Percentiles rank a stretch among this genome's conserved stretches.
These are phyloP conservation scores for Poecilobothrus nobilitatus DNA, from an alignment of 2,888 invertebrate genomes.

Conservation along the genomic window DNA sequence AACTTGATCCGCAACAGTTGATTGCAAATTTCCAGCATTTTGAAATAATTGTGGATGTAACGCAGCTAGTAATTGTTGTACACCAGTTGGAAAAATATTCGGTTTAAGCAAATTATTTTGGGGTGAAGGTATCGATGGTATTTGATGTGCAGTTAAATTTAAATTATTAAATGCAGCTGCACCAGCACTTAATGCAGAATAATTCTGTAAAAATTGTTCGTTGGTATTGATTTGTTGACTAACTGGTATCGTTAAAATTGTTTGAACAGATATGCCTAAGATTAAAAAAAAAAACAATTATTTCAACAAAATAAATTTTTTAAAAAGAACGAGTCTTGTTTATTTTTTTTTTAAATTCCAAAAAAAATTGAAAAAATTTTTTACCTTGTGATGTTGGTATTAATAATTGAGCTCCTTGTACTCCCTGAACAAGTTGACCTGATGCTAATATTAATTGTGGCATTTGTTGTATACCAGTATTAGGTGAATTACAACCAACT, in stretches of 20 bases:
- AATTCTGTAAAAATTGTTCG: slow-evolving; percentile 47
- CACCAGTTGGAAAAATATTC: slow-evolving; percentile 65
- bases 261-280: slow-evolving; percentile 86
- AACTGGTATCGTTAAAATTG: slow-evolving; percentile 90
- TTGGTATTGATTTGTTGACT: slow-evolving; percentile 70
- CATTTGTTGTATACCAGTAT: slow-evolving; percentile 49
- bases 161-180: slow-evolving; percentile 56
- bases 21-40: slow-evolving; percentile 38
- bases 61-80: slow-evolving; percentile 66
- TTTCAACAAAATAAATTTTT: not conserved
- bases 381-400: slow-evolving; percentile 93
- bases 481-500: slow-evolving; percentile 32
- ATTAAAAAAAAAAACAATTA: not conserved
- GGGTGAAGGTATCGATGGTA: slow-evolving; percentile 49
- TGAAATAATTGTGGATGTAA: slow-evolving; percentile 61
- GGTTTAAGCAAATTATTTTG: slow-evolving; percentile 61
- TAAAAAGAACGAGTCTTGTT: not conserved
- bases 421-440: slow-evolving; percentile 84
- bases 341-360: not conserved
- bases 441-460: slow-evolving; percentile 87
- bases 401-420: slow-evolving; percentile 86
- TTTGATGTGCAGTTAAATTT: slow-evolving; percentile 63
- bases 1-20: slow-evolving; percentile 31
- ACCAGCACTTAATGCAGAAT: slow-evolving; percentile 27
- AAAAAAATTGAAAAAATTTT: slow-evolving; percentile 5